Evolutionary conservation across 2,113 vertebrate genomes (phyloP).

Genomic region (Dolichallabes microphthalmus): DNA sequence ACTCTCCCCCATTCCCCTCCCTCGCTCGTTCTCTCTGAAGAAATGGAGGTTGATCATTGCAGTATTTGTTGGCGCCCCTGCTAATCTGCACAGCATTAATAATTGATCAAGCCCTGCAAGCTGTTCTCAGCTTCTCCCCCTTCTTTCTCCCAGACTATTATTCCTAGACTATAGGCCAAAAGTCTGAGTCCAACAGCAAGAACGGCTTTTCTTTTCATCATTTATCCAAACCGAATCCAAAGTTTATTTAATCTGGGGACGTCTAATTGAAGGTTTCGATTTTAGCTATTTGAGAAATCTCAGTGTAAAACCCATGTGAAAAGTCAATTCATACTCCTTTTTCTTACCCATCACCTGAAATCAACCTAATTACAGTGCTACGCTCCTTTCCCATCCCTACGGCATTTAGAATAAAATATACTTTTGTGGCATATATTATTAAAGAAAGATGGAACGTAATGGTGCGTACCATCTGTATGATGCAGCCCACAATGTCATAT

Average conservation of each 20-base stretch:
- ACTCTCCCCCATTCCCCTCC: constrained; percentile 19
- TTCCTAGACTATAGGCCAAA: not conserved
- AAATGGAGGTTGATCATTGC: constrained; percentile 66
- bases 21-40: constrained; percentile 31
- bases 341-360: not conserved
- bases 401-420: not conserved
- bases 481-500: not conserved
- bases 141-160: constrained; percentile 56
- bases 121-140: constrained; percentile 51
- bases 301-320: not conserved
- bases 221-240: not conserved
- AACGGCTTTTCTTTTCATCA: not conserved
- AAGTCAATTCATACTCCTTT: not conserved
- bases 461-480: not conserved
- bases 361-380: not conserved
- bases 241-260: not conserved
- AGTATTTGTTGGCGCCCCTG: constrained; percentile 63
- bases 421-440: not conserved
- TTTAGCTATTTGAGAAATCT: not conserved
- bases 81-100: constrained; percentile 78
- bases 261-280: not conserved
- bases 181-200: not conserved
- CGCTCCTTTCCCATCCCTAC: not conserved
- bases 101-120: constrained; percentile 70
- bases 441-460: too few relatives aligned